Evolutionary conservation across 2,888 invertebrate genomes (phyloP), one percentile per base, ranked within the genome.

Genomic region (Eupelmus urozonus): DNA sequence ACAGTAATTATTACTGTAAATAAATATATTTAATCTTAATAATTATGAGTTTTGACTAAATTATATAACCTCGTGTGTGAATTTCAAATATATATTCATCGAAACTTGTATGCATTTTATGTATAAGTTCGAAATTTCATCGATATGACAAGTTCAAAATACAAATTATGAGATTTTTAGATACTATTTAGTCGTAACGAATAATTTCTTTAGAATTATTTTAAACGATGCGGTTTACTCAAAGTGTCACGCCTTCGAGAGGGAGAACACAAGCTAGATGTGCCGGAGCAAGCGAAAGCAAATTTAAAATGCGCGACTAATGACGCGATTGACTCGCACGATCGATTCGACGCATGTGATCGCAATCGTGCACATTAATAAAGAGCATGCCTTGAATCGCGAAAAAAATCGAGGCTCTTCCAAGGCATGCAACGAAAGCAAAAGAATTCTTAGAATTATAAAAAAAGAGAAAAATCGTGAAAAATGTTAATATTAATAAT

Each of bases 321-420:
- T n/a, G 60, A 69, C 42, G 65, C 45, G 62, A 76, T 23, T 77
- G 76, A 63, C 53, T 67, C 74, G 71, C 66, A n/a, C 74, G 77
- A 77, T 77, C 72, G 72, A 77, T 77, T 77, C 74, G 55, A 74
- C 55, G 40, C 60, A 71, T 75, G 70, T 66, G 71, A 51, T 77
- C 51, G 63, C 25, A 59, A 76, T 63, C 45, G 45, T 80, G 70
- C 79, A 69, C 69, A 65, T 72, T 27, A n/a, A 71, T 18, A 69
- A 25, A 66, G 55, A 62, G 62, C 74, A 65, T 70, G 57, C 53
- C 51, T 67, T 55, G 69, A 60, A 67, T 59, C 16, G 20, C 16
- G 20, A 42, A 60, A 51, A n/a, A 71, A 65, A 25, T 69, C 40
- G 66, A 65, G 23, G 42, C 66, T 70, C 29, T 78, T 59, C 53